Evolutionary conservation across 2,797 vertebrate genomes (phyloP), one percentile per base, ranked within the genome.

Genomic region (Microhierax caerulescens): DNA sequence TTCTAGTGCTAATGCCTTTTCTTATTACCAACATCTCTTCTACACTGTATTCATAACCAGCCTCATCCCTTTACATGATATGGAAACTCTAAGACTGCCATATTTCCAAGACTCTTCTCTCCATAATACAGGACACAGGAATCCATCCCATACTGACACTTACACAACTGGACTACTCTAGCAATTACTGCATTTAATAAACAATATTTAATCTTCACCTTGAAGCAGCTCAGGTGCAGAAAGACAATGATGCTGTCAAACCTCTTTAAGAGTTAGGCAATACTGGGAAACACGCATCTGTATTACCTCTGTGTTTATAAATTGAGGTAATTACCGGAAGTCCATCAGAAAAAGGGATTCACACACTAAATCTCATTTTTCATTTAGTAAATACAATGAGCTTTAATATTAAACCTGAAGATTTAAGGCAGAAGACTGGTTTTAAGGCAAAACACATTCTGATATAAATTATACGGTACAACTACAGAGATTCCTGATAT

Each of bases 201-300:
- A 77, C 22, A 72, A 36, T 34, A 69, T 41, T 54, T 30, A 91
- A 27, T 32, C n/a, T 61, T 72, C 68, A 7, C 14, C 28, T 82
- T 69, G 54, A 22, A 82, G 54, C n/a, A 89, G 9, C 10, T 65
- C n/a, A 30, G 9, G 10, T 34, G 13, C 27, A 53, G 11, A 47
- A 65, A 51, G 34, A 64, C 27, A 75, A 2, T 0, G 0, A 61
- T 30, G 37, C 22, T 4, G 5, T 54, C 22, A 91, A 61, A 51
- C 13, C 39, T 65, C 22, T 65, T 0, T 51, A 30, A 51, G 24
- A 12, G 27, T 53, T 51, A 70, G 60, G 51, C 13, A 79, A 27
- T 15, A 23, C 2, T 34, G 43, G 30, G 61, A 86, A 92, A 89
- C 6, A 21, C 5, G 15, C 18, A 34, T 24, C 27, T 78, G 2